A percentile compares a stretch with the other conserved stretches of the same genome.
These are phyloP conservation scores for Tachysurus vachellii DNA, from an alignment of 2,113 vertebrate species.

Conservation along the genomic window DNA sequence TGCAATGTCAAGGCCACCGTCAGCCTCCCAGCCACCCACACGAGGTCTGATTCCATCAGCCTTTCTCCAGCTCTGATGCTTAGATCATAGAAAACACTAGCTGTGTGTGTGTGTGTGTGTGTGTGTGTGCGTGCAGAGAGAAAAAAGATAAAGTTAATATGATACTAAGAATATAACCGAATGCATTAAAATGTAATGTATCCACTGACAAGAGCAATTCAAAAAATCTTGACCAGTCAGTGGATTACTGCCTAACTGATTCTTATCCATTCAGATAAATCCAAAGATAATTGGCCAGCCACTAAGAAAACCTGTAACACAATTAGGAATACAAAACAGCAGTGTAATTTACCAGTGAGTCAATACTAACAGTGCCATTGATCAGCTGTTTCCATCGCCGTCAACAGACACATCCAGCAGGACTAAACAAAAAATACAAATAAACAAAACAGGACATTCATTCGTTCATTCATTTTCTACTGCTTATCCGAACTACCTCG, in stretches of 20 bases:
- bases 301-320: not conserved
- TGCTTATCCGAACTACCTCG: too few relatives aligned
- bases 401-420: not conserved
- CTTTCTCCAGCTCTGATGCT: slow-evolving; percentile 4
- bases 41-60: slow-evolving; percentile 38
- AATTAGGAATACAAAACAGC: not conserved
- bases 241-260: not conserved
- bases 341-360: not conserved
- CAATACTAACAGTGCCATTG: not conserved
- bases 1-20: slow-evolving; percentile 43
- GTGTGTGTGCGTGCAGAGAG: not conserved
- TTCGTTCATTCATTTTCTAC: too few relatives aligned
- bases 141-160: not conserved
- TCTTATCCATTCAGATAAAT: not conserved
- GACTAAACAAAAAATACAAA: not conserved
- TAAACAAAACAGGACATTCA: not conserved
- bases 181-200: not conserved
- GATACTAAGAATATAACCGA: not conserved
- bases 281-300: not conserved
- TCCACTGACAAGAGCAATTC: not conserved
- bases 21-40: slow-evolving; percentile 24
- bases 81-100: slow-evolving; percentile 19
- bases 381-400: not conserved
- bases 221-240: not conserved
- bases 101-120: not conserved